Percentiles rank a stretch among this genome's conserved stretches.
Conservation (phyloP, 2,113 vertebrate genomes). For the Cinclus cinclus region DNA sequence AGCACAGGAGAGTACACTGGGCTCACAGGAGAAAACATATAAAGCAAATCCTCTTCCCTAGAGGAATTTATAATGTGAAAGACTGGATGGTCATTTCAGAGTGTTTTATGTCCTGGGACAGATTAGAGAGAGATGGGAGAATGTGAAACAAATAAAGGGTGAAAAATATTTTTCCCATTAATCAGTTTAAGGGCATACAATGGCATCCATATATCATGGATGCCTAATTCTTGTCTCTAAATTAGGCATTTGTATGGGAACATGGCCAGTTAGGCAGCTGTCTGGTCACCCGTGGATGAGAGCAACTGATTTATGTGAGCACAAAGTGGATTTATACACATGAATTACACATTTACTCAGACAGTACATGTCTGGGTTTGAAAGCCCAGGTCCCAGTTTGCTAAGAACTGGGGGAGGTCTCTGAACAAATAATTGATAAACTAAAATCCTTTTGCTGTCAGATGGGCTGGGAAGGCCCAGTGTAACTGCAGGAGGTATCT, state of each 20-base stretch:
- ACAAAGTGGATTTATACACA: neutral
- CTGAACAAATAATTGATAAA: neutral
- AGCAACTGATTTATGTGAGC: conserved; percentile 15
- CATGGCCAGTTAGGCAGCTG: neutral
- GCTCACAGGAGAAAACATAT: neutral
- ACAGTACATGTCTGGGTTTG: neutral
- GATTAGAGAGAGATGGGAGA: neutral
- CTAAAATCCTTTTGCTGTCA: neutral
- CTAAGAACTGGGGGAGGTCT: neutral
- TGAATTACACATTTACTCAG: neutral
- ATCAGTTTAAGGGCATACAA: neutral
- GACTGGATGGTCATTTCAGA: neutral
- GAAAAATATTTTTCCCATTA: neutral
- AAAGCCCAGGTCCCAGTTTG: neutral
- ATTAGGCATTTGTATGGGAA: neutral
- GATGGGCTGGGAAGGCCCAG: neutral
- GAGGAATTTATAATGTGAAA: neutral
- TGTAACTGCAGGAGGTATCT: neutral
- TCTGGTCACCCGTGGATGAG: neutral
- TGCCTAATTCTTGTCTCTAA: neutral
- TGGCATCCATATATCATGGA: neutral
- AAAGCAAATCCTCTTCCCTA: neutral
- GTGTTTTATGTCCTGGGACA: neutral
- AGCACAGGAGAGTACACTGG: accelerated
- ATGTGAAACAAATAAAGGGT: neutral